Evolutionary conservation across 37 sponge, comb jelly and placozoan species (phyloP), one percentile per base, ranked within the genome.

Genomic region (Corticium candelabrum): DNA sequence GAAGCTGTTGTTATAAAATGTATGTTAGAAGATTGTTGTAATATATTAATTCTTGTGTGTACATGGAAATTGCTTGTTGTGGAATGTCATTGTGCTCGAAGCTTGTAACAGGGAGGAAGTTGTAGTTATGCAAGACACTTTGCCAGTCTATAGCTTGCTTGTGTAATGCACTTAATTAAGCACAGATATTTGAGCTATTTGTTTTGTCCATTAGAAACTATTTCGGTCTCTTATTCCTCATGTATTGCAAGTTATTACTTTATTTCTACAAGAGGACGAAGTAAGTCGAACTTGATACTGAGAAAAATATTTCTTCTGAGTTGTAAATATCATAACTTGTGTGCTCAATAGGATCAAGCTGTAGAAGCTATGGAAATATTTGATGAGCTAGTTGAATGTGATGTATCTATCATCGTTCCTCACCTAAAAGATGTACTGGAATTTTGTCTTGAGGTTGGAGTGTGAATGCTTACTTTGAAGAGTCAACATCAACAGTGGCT

Each of bases 351-450:
- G 90, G 90, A 89, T 35, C 79, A 91, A 15, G 99, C 99, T 0
- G 87, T 86, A 73, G 93, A 94, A n/a, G 95, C 90, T 15, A 89
- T 97, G 92, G 99, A 97, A 67, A 76, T 97, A 79, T 97, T 97
- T 85, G 99, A 97, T 74, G 88, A 94, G 68, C 76, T 97, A 43
- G 70, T 91, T 34, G 99, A 97, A 67, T 87, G 89, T 75, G 95
- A 97, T 35, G 85, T 97, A 2, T 81, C 83, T 35, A 81, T 94
- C 29, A 69, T 94, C 0, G 81, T 72, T 0, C 86, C 99, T 2
- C 86, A 91, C 72, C 77, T 93, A 0, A 35, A 86, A 36, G 36
- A 74, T 2, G 85, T 97, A 34, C 77, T 94, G 5, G 67, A 57
- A 35, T 94, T 97, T 82, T 86, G 90, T 37, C 82, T 97, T 68